These are phyloP conservation scores for Euplexia lucipara DNA, from an alignment of 2,888 invertebrate genomes.

Conservation along the genomic window DNA sequence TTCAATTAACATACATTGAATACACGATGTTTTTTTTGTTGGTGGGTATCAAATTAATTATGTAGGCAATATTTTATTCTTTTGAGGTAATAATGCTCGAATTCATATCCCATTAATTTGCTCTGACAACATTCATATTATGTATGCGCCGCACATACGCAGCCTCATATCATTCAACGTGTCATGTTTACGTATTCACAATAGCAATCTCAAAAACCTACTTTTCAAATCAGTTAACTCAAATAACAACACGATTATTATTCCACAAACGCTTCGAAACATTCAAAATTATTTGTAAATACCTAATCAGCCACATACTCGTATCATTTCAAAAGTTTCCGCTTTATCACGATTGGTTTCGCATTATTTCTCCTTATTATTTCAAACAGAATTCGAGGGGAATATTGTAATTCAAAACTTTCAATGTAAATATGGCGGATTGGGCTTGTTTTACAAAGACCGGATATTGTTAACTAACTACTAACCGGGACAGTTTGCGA, in stretches of 20 bases:
- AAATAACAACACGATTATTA: constrained; percentile 56
- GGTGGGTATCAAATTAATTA: constrained; percentile 1
- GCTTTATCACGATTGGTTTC: constrained; percentile 78
- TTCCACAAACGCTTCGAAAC: constrained; percentile 50
- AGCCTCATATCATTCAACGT: constrained; percentile 47
- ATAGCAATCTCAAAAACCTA: constrained; percentile 36
- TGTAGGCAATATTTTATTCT: constrained; percentile 10
- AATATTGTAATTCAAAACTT: constrained; percentile 76
- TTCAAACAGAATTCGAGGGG: constrained; percentile 75
- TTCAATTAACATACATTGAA: constrained; percentile 34
- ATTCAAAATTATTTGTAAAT: constrained; percentile 68
- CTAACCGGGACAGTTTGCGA: constrained; percentile 54
- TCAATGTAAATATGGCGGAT: constrained; percentile 77
- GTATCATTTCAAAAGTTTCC: constrained; percentile 72
- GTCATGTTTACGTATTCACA: constrained; percentile 48
- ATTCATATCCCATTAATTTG: constrained; percentile 4
- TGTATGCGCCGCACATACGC: constrained; percentile 19
- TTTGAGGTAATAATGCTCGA: constrained; percentile 14
- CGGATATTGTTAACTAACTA: constrained; percentile 56
- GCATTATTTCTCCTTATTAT: constrained; percentile 76
- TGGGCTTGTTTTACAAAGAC: constrained; percentile 71
- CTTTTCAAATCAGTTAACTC: constrained; percentile 51
- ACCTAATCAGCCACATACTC: constrained; percentile 71
- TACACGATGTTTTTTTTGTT: neutral
- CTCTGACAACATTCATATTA: neutral